These are phyloP conservation scores for Protodeltote pygarga DNA, from an alignment of 2,888 invertebrate genomes.

Conservation along the genomic window DNA sequence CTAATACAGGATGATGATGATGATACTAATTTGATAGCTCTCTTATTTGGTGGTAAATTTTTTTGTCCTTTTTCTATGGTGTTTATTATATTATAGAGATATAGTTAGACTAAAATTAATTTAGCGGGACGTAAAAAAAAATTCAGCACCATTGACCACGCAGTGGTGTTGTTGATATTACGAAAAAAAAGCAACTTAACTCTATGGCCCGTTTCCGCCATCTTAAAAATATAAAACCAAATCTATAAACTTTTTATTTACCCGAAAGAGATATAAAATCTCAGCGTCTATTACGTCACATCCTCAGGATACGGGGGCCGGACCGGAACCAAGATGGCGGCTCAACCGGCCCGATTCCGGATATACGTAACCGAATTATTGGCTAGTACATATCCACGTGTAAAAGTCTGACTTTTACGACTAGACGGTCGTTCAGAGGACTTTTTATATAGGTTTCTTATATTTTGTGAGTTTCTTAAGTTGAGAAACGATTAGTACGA, in stretches of 20 bases:
- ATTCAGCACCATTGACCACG: too few relatives aligned
- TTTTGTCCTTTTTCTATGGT: too few relatives aligned
- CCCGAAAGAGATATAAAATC: conserved; percentile 9
- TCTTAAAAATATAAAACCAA: conserved; percentile 10
- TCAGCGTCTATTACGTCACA: conserved; percentile 31
- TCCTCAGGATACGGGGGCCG: conserved; percentile 45
- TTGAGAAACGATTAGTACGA: neutral
- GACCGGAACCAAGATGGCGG: conserved; percentile 64
- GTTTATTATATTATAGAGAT: too few relatives aligned
- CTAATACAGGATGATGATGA: too few relatives aligned
- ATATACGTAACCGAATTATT: conserved; percentile 59
- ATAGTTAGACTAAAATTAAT: too few relatives aligned
- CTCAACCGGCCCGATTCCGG: conserved; percentile 48
- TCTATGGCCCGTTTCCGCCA: too few relatives aligned
- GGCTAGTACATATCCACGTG: conserved; percentile 20
- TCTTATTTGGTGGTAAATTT: too few relatives aligned
- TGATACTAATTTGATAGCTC: too few relatives aligned
- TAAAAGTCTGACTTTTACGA: neutral
- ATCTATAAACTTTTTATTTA: neutral
- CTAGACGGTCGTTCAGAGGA: neutral
- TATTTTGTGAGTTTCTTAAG: conserved; percentile 3
- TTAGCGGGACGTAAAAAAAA: too few relatives aligned
- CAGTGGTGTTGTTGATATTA: too few relatives aligned
- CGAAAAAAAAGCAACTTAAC: too few relatives aligned
- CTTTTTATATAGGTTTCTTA: conserved; percentile 1